Base-by-base conservation (phyloP, 2,113 vertebrate species). In the Athene cunicularia region DNA sequence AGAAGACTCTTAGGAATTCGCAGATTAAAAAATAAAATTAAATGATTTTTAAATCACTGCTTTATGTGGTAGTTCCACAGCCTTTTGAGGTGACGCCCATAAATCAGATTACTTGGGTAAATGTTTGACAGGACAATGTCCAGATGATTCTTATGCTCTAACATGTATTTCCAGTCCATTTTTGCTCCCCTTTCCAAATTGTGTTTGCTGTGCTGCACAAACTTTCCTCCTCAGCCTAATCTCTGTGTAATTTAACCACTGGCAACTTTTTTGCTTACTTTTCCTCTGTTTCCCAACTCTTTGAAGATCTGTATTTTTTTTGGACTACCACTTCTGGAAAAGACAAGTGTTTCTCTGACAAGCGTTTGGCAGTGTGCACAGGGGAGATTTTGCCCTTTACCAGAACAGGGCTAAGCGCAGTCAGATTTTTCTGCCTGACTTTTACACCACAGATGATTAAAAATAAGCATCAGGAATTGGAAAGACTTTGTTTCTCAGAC, bases 121-220 rank as follows among this genome's bases (percentile, higher is more conserved):
- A 95, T 90, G 53, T 96, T 95, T 97, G 93, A 80, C 70, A 90
- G 84, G 47, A 70, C 86, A 96, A 93, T 43, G 91, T 93, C 85
- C 94, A 91, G 20, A 68, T 72, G 30, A 91, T 89, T 79, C 70
- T 85, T 93, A 86, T 2, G 2, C 41, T 73, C 56, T 79, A 76
- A 80, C 16, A 18, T 11, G 30, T 66, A 67, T 82, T 95, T 95
- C 28, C 55, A 79, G 62, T 70, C 28, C 80, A 7, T 50, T 96
- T 97, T 91, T 90, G 2, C 59, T 90, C 50, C 33, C n/a, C 12
- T 80, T 94, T 95, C 66, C 50, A 76, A 76, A 85, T 13, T 58
- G 43, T 81, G 75, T 89, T 97, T 89, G 49, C 77, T 60, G 33
- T 76, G 49, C 74, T 87, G 58, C 75, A 73, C 37, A 71, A 62